Evolutionary conservation across 92 coral and sea anemone species (phyloP), one percentile per base, ranked within the genome.

Genomic region (Porites lobata): DNA sequence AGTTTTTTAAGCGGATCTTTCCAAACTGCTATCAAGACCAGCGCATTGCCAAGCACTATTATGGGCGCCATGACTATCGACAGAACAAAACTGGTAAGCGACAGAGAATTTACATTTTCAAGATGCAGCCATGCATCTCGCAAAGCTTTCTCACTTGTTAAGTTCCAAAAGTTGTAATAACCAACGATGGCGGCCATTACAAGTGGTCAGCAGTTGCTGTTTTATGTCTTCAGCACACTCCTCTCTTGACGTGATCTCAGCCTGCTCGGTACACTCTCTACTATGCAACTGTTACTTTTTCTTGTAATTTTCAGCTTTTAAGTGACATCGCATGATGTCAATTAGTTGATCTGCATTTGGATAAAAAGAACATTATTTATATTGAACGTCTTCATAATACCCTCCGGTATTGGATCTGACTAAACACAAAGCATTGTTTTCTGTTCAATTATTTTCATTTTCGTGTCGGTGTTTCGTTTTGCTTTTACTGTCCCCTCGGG

Each of bases 1-100:
- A 38, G 47, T 38, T 38, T 38, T 38, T 38, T 4, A 4, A 38
- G 47, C 47, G 47, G 47, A 38, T 38, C 47, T 38, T 54, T 38
- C 47, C 47, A 38, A 38, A 38, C 47, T 38, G 47, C 47, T 38
- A 38, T 0, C 47, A 38, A 38, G 64, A 80, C 53, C 66, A 80
- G 51, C 10, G 19, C 8, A 19, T 80, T 80, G 67, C 74, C 85
- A 67, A 66, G 50, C 26, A 80, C 82, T 15, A 63, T 78, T 14
- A 78, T 17, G 21, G 82, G 76, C 7, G 61, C 51, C 62, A 73
- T 50, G 12, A 73, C 20, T 17, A 51, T 51, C 1, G 83, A 53
- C 7, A 79, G 72, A 17, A 50, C 12, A 65, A 15, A 65, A 57
- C 24, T 13, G 7, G 53, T 24, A 22, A 9, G 10, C 14, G 68